Conservation (phyloP, 2,797 vertebrate species). For the Xenentodon cancila region DNA sequence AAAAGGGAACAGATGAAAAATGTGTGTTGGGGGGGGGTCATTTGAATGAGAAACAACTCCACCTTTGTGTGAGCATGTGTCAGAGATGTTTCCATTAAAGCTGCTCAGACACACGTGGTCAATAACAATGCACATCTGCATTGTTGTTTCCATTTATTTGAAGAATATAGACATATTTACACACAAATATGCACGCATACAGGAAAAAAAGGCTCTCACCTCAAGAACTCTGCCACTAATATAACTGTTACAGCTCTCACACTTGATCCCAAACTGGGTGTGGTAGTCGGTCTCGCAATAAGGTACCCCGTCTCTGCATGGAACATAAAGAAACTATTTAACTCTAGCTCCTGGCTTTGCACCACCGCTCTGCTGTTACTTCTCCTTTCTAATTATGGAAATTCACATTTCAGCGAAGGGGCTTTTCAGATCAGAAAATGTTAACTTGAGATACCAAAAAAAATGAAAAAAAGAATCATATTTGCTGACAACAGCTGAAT, state of each 20-base stretch:
- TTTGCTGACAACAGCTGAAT: neutral
- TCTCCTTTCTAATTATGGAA: neutral
- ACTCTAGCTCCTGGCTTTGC: neutral
- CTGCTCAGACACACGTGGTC: neutral
- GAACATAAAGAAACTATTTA: constrained; percentile 4
- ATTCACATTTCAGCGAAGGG: neutral
- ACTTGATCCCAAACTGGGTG: constrained; percentile 93
- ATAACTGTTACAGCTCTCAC: constrained; percentile 91
- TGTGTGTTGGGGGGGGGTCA: too few species aligned
- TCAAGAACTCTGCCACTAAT: constrained; percentile 96
- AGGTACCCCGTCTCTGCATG: constrained; percentile 89
- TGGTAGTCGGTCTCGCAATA: constrained; percentile 97
- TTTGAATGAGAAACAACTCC: constrained; percentile 55
- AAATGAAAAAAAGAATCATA: constrained; percentile 3
- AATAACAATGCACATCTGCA: neutral
- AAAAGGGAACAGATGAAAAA: constrained; percentile 4
- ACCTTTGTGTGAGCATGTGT: constrained; percentile 10
- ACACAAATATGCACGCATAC: neutral
- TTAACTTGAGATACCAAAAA: neutral
- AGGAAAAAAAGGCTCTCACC: constrained; percentile 79
- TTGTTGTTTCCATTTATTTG: constrained; percentile 6
- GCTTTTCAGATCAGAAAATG: neutral
- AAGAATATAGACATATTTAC: neutral
- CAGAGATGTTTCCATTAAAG: constrained; percentile 8
- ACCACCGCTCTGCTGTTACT: neutral